Conservation (phyloP, 1,140 invertebrate species). For the Listronotus oregonensis region DNA sequence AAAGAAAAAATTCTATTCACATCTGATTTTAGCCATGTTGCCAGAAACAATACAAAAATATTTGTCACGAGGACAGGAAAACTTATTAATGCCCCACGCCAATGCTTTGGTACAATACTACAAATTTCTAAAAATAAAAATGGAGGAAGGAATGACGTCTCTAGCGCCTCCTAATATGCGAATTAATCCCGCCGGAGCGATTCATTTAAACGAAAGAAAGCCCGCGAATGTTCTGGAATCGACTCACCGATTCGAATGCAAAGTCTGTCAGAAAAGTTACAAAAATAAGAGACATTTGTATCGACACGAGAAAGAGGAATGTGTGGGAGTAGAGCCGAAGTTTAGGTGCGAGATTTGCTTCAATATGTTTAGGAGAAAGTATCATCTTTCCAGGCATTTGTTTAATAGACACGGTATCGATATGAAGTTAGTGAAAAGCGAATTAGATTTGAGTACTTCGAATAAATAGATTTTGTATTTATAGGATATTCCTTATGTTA, state of each 20-base stretch:
- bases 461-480: neutral
- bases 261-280: constrained; percentile 59
- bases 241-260: constrained; percentile 45
- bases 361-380: constrained; percentile 64
- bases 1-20: too few relatives aligned
- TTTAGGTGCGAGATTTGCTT: constrained; percentile 69
- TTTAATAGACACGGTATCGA: constrained; percentile 57
- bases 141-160: constrained; percentile 14
- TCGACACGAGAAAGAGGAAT: constrained; percentile 64
- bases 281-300: constrained; percentile 60
- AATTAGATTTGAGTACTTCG: constrained; percentile 1
- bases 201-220: constrained; percentile 28
- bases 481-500: too few relatives aligned
- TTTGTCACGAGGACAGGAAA: constrained; percentile 26
- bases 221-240: constrained; percentile 18
- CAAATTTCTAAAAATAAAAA: constrained; percentile 27
- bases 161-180: constrained; percentile 8
- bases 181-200: neutral
- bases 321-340: constrained; percentile 67
- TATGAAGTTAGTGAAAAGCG: constrained; percentile 19
- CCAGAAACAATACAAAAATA: neutral
- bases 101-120: constrained; percentile 24
- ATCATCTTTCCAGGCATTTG: constrained; percentile 65
- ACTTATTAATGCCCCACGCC: constrained; percentile 8
- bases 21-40: too few relatives aligned